Conservation (phyloP, 2,113 vertebrate species). For the Agapornis roseicollis region DNA sequence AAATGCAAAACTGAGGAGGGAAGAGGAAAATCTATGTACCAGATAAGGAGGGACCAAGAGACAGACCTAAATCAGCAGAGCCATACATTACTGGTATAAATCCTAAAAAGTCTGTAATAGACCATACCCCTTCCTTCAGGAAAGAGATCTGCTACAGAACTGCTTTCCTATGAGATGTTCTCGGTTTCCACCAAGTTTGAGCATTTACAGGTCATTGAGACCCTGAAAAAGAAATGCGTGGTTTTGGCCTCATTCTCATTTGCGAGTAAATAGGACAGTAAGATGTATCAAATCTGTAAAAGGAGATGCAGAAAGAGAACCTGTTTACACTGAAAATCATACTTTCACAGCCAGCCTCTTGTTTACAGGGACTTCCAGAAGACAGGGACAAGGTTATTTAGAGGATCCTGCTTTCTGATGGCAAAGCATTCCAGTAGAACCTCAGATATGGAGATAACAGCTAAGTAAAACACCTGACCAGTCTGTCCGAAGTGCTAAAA, state of each 20-base stretch:
- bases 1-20: background rate
- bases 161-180: background rate
- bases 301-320: background rate
- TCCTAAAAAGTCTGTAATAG: background rate
- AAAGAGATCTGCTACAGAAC: background rate
- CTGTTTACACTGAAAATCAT: background rate
- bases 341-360: background rate
- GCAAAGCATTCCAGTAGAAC: background rate
- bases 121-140: background rate
- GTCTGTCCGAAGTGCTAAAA: slow-evolving; percentile 20
- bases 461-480: background rate
- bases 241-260: background rate
- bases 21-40: background rate
- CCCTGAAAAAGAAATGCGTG: background rate
- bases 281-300: background rate
- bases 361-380: background rate
- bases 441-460: background rate
- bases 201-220: background rate
- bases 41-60: background rate
- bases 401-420: background rate
- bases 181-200: background rate
- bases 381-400: background rate
- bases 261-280: background rate
- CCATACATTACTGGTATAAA: background rate
- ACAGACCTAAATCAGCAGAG: background rate